phyloP scores from a whole-genome alignment of 2,113 vertebrate species.

The Nannobrachium achirus region DNA sequence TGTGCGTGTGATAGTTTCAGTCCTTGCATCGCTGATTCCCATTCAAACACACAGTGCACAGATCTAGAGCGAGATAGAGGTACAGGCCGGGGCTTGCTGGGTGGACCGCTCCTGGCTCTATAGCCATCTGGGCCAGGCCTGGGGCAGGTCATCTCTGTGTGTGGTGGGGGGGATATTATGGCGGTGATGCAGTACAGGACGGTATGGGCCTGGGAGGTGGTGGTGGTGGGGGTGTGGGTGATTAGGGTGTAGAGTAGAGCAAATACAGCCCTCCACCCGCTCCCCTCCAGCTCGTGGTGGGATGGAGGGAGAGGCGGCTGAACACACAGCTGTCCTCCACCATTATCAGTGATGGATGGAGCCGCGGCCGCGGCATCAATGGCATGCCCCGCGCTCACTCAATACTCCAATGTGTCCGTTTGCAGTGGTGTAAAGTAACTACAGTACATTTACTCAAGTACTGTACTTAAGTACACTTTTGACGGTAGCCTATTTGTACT shows the following conservation, averaged over 20 bases:
- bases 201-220: neutral
- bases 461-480: too few relatives aligned
- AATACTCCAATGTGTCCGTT: slow-evolving; percentile 41
- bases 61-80: slow-evolving; percentile 44
- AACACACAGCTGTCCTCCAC: slow-evolving; percentile 72
- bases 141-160: slow-evolving; percentile 34
- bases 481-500: too few relatives aligned
- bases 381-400: slow-evolving; percentile 53
- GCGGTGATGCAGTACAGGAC: too few relatives aligned
- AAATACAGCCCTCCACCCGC: slow-evolving; percentile 30
- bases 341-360: slow-evolving; percentile 78
- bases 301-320: slow-evolving; percentile 52
- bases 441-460: too few relatives aligned
- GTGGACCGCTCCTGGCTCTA: slow-evolving; percentile 25
- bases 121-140: slow-evolving; percentile 61
- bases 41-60: slow-evolving; percentile 14
- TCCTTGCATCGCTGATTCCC: slow-evolving; percentile 54
- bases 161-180: neutral
- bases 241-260: neutral
- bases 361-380: slow-evolving; percentile 58
- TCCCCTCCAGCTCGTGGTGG: slow-evolving; percentile 45
- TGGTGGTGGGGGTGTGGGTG: slow-evolving; percentile 1
- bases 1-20: slow-evolving; percentile 12
- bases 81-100: neutral
- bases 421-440: too few relatives aligned